Percentiles rank a stretch among this genome's conserved stretches.
These are phyloP conservation scores for Sciurus niger DNA, from an alignment of 2,113 vertebrate species.

Conservation along the genomic window DNA sequence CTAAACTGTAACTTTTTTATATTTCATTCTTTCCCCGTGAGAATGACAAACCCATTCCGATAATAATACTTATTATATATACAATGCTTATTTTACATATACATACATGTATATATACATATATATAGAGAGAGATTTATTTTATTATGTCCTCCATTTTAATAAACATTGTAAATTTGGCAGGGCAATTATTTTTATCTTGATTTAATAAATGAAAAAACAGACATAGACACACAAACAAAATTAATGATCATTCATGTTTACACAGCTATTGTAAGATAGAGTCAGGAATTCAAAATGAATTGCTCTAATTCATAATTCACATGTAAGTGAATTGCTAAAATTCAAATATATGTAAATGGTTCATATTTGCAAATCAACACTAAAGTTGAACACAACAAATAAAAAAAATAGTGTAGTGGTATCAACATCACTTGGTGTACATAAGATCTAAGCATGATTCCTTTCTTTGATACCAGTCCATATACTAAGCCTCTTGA, in stretches of 20 bases:
- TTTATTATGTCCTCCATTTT: neutral
- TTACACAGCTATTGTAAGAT: neutral
- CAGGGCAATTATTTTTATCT: neutral
- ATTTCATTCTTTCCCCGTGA: neutral
- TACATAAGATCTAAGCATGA: neutral
- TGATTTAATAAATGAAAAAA: neutral
- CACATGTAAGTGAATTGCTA: neutral
- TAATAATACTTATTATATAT: neutral
- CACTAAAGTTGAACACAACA: neutral
- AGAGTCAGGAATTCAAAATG: neutral
- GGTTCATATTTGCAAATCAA: neutral
- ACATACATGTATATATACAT: too few relatives aligned
- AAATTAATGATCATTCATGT: neutral
- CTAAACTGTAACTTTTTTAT: neutral
- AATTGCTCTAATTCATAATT: neutral
- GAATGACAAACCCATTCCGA: neutral
- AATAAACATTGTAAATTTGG: neutral
- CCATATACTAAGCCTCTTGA: constrained; percentile 2
- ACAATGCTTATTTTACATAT: too few relatives aligned
- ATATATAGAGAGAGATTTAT: too few relatives aligned
- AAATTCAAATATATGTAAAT: neutral
- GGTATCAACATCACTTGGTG: neutral
- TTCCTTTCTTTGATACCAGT: neutral
- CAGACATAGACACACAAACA: neutral
- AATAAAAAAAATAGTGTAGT: neutral